These are phyloP conservation scores for Mongoloraphidia duomilia DNA, from an alignment of 2,888 invertebrate genomes.

Conservation along the genomic window DNA sequence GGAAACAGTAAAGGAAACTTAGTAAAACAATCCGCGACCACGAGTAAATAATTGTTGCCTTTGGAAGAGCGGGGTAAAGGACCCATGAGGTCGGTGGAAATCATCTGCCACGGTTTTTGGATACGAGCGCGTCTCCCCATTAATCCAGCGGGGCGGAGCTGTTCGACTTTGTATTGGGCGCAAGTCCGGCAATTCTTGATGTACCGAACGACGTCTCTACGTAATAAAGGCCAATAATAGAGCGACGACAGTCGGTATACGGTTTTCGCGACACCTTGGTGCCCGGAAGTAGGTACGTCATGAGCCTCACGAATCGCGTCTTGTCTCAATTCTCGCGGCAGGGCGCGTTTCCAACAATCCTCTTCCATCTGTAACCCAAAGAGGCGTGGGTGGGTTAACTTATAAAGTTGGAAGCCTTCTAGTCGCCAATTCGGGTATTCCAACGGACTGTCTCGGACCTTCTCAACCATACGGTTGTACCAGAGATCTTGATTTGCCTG, in stretches of 20 bases:
- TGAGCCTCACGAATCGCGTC: constrained; percentile 6
- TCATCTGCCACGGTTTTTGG: constrained; percentile 11
- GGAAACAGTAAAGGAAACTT: constrained; percentile 12
- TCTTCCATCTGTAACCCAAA: not conserved
- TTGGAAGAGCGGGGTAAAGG: constrained; percentile 9
- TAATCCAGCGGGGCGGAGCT: not conserved
- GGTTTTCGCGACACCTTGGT: constrained; percentile 13
- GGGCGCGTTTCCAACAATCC: constrained; percentile 10
- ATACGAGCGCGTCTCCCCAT: not conserved
- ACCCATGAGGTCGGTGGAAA: constrained; percentile 13
- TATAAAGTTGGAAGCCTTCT: not conserved
- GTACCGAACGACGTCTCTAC: constrained; percentile 9
- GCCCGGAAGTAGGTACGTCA: constrained; percentile 10
- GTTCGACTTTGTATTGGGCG: not conserved
- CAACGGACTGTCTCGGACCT: not conserved
- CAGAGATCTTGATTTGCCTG: not conserved
- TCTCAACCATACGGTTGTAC: not conserved
- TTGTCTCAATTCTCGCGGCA: not conserved
- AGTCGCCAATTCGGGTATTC: constrained; percentile 7
- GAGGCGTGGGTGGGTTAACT: not conserved
- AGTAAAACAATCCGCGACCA: constrained; percentile 15
- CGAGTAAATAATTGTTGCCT: constrained; percentile 11
- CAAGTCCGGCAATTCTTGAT: constrained; percentile 11
- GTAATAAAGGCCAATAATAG: constrained; percentile 17
- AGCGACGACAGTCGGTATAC: constrained; percentile 4